Evolutionary conservation across 1,140 invertebrate genomes (phyloP).

Genomic region (Ceratoteleas bidentatus): DNA sequence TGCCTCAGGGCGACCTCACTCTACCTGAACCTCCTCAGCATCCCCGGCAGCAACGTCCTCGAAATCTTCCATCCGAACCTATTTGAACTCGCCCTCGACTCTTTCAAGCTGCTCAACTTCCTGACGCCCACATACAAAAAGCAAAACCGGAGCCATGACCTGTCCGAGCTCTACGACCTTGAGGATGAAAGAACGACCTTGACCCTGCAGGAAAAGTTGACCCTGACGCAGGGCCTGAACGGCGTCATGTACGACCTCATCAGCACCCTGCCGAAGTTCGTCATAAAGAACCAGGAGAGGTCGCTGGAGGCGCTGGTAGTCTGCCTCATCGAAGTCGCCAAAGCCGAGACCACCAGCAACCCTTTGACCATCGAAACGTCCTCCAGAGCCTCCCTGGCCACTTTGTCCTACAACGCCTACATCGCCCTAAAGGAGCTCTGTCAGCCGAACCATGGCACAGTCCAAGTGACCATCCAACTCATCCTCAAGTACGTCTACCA

Average conservation of each 20-base stretch:
- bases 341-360: slow-evolving; percentile 76
- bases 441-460: slow-evolving; percentile 79
- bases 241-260: slow-evolving; percentile 79
- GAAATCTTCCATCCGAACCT: slow-evolving; percentile 83
- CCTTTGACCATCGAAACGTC: slow-evolving; percentile 63
- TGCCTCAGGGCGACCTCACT: slow-evolving; percentile 79
- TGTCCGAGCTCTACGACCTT: slow-evolving; percentile 71
- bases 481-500: slow-evolving; percentile 81
- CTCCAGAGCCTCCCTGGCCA: slow-evolving; percentile 67
- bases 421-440: slow-evolving; percentile 79
- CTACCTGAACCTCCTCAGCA: slow-evolving; percentile 80
- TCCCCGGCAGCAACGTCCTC: slow-evolving; percentile 83
- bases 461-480: slow-evolving; percentile 76
- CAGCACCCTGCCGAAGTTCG: slow-evolving; percentile 78
- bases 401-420: slow-evolving; percentile 80
- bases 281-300: slow-evolving; percentile 79
- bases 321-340: slow-evolving; percentile 80
- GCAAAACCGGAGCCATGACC: slow-evolving; percentile 41
- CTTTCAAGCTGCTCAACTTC: slow-evolving; percentile 76
- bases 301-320: slow-evolving; percentile 80
- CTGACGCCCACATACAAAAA: slow-evolving; percentile 68
- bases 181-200: slow-evolving; percentile 64
- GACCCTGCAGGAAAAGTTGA: slow-evolving; percentile 67
- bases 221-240: slow-evolving; percentile 72
- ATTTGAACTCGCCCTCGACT: slow-evolving; percentile 79